These are phyloP conservation scores for Dromiciops gliroides DNA, from an alignment of 2,113 vertebrate genomes.

Conservation along the genomic window DNA sequence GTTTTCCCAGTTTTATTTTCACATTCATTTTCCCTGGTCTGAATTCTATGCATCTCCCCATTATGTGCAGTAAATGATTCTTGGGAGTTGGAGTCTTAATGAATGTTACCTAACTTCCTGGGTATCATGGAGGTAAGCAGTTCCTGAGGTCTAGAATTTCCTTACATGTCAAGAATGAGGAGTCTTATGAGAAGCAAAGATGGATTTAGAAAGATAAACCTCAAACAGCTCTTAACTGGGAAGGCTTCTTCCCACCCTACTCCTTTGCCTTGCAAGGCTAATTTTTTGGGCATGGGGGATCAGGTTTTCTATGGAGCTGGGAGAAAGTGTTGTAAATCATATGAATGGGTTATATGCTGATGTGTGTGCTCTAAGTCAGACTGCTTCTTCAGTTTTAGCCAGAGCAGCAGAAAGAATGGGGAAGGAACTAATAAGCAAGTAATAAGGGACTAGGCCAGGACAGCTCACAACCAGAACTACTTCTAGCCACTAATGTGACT, in stretches of 20 bases:
- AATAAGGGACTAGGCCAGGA: background rate
- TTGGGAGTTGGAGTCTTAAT: slow-evolving; percentile 11
- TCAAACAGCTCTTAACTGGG: slow-evolving; percentile 25
- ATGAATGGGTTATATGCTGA: background rate
- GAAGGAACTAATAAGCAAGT: background rate
- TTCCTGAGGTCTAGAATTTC: background rate
- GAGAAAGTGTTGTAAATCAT: background rate
- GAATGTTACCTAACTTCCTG: slow-evolving; percentile 23
- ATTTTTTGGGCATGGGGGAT: background rate
- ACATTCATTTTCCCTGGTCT: background rate
- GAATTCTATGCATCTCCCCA: background rate
- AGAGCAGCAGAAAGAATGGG: background rate
- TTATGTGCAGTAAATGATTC: background rate
- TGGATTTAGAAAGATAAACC: background rate
- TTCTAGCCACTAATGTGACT: background rate
- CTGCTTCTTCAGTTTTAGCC: slow-evolving; percentile 6
- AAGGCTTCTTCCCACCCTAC: background rate
- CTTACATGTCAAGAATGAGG: background rate
- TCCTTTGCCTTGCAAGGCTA: slow-evolving; percentile 13
- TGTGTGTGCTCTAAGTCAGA: slow-evolving; percentile 11
- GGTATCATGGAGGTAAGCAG: background rate
- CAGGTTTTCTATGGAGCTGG: background rate
- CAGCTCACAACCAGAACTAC: background rate
- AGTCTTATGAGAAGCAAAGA: slow-evolving; percentile 17
- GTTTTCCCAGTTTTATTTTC: background rate